Evolutionary conservation across 1,140 invertebrate species (phyloP).

Genomic region (Adoxophyes honmai): DNA sequence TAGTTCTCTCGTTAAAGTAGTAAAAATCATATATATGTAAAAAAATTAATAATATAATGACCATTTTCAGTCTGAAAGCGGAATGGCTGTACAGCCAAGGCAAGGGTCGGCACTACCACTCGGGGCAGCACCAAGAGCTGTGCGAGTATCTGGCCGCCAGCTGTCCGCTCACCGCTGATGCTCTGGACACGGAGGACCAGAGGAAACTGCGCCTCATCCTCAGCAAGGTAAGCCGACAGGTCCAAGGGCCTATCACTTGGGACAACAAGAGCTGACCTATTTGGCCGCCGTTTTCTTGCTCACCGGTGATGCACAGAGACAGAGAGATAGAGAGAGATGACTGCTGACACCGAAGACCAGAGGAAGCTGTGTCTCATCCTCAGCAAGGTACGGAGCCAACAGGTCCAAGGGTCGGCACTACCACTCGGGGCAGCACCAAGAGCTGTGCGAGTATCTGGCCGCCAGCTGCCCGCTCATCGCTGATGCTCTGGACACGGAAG

Average conservation of each 20-base stretch:
- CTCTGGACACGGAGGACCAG: conserved; percentile 90
- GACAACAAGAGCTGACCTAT: conserved; percentile 89
- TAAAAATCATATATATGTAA: too few relatives aligned
- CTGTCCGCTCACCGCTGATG: conserved; percentile 86
- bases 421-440: conserved; percentile 88
- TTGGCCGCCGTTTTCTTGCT: conserved; percentile 87
- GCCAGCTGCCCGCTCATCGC: conserved; percentile 86
- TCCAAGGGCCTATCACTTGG: conserved; percentile 89
- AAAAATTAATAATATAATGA: too few relatives aligned
- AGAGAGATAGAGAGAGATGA: too few relatives aligned
- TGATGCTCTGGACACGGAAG: conserved; percentile 87
- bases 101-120: conserved; percentile 89
- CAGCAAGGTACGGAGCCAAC: too few relatives aligned
- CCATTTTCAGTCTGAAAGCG: conserved; percentile 87
- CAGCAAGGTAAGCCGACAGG: conserved; percentile 85
- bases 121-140: conserved; percentile 89
- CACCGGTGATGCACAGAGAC: conserved; percentile 83
- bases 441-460: conserved; percentile 89
- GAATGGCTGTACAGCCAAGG: conserved; percentile 97
- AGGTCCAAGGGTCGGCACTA: conserved; percentile 91
- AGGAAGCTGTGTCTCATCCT: conserved; percentile 90
- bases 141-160: conserved; percentile 89
- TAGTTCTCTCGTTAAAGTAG: too few relatives aligned
- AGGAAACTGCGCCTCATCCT: conserved; percentile 90
- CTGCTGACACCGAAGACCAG: conserved; percentile 92